A percentile compares a stretch with the other conserved stretches of the same genome.
These are phyloP conservation scores for Leucopsar rothschildi DNA, from an alignment of 2,113 vertebrate genomes.

Conservation along the genomic window DNA sequence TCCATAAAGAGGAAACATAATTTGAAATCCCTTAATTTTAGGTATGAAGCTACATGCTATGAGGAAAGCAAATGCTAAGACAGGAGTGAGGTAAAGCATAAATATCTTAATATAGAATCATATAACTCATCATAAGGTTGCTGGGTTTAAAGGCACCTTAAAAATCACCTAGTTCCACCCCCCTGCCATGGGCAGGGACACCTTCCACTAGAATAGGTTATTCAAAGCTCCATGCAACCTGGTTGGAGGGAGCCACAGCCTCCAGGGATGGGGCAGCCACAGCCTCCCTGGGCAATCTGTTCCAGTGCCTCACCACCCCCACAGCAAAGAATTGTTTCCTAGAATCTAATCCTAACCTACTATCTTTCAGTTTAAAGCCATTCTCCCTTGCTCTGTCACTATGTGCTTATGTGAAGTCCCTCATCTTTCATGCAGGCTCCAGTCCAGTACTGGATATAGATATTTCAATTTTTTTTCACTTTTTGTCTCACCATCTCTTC, in stretches of 20 bases:
- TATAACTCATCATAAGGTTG: fast-evolving
- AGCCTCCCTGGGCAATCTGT: not conserved
- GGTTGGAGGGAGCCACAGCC: no score
- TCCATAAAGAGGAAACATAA: not conserved
- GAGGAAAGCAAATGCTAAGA: not conserved
- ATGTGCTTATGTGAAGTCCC: not conserved
- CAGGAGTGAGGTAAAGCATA: not conserved
- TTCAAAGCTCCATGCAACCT: not conserved
- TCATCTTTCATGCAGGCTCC: not conserved
- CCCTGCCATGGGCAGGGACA: fast-evolving
- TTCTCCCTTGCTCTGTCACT: not conserved
- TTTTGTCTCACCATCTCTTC: not conserved
- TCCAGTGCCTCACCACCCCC: not conserved
- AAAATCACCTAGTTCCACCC: not conserved
- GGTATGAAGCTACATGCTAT: not conserved
- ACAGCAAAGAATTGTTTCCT: not conserved
- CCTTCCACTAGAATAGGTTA: not conserved
- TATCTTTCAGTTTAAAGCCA: not conserved
- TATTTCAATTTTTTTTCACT: not conserved
- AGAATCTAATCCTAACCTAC: not conserved
- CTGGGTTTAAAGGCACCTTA: not conserved
- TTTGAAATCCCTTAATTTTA: not conserved
- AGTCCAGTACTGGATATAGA: not conserved
- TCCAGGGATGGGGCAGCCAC: not conserved
- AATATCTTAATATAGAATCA: not conserved